Percentiles rank a stretch among this genome's conserved stretches.
These are phyloP conservation scores for Phalacrocorax aristotelis DNA, from an alignment of 2,113 vertebrate species.

Conservation along the genomic window DNA sequence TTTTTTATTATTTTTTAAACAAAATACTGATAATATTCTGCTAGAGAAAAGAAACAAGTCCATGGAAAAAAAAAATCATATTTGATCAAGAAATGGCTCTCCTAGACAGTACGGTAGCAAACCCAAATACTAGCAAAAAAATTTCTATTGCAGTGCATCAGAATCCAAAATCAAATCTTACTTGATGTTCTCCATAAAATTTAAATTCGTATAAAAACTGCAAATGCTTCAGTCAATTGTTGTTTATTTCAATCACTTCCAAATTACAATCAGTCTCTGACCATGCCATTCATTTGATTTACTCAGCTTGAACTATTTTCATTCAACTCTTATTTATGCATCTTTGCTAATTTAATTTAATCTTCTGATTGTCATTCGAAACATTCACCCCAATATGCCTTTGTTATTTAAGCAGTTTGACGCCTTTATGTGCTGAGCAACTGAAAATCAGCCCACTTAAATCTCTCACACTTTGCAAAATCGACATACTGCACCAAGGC, in stretches of 20 bases:
- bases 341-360: constrained; percentile 48
- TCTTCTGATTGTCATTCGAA: constrained; percentile 41
- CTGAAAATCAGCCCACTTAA: not conserved
- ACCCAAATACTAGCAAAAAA: not conserved
- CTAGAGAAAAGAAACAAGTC: not conserved
- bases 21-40: not conserved
- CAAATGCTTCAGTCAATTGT: constrained; percentile 4
- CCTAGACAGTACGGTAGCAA: not conserved
- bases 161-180: not conserved
- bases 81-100: not conserved
- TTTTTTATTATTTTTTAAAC: not conserved
- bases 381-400: not conserved
- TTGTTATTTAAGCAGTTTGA: constrained; percentile 11
- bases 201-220: not conserved
- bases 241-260: constrained; percentile 21
- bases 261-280: constrained; percentile 33
- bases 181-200: not conserved
- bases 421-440: not conserved
- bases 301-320: constrained; percentile 40
- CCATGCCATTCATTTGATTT: constrained; percentile 46
- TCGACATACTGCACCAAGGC: not conserved
- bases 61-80: not conserved
- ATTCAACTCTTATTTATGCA: not conserved
- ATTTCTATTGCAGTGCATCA: not conserved
- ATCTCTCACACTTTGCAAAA: not conserved